Percentiles rank a stretch among this genome's conserved stretches.
Evolutionary conservation across 1,140 invertebrate species (phyloP).

Genomic region (Pinna nobilis): DNA sequence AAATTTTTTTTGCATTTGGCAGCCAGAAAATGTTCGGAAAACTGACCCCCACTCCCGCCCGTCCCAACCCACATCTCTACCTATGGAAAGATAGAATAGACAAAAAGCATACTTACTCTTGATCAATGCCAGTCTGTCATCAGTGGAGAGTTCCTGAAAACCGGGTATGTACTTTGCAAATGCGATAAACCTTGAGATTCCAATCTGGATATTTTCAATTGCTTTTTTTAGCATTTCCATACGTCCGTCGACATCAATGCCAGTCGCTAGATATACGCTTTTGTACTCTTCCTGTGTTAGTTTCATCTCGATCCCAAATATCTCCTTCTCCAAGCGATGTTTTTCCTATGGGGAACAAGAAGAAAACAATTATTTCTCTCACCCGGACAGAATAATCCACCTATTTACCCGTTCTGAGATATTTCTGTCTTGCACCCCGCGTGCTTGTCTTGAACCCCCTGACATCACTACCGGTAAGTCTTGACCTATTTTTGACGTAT

Average conservation of each 20-base stretch:
- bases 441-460: too few species aligned
- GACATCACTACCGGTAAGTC: too few species aligned
- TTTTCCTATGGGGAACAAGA: not conserved
- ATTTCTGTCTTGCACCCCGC: too few species aligned
- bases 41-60: not conserved
- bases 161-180: constrained; percentile 67
- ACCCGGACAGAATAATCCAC: too few species aligned
- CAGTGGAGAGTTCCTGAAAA: constrained; percentile 56
- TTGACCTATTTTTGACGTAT: too few species aligned
- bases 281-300: constrained; percentile 59
- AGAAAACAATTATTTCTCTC: not conserved
- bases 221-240: constrained; percentile 52
- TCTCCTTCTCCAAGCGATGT: constrained; percentile 21
- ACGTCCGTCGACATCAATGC: constrained; percentile 63
- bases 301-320: constrained; percentile 58
- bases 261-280: constrained; percentile 59
- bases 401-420: too few species aligned
- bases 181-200: constrained; percentile 57
- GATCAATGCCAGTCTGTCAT: constrained; percentile 64
- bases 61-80: too few species aligned
- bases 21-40: not conserved
- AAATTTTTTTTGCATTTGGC: not conserved
- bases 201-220: constrained; percentile 51
- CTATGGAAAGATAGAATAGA: not conserved
- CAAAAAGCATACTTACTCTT: too few species aligned